Evolutionary conservation across 2,113 vertebrate species (phyloP), one percentile per base, ranked within the genome.

Genomic region (Gymnarchus niloticus): DNA sequence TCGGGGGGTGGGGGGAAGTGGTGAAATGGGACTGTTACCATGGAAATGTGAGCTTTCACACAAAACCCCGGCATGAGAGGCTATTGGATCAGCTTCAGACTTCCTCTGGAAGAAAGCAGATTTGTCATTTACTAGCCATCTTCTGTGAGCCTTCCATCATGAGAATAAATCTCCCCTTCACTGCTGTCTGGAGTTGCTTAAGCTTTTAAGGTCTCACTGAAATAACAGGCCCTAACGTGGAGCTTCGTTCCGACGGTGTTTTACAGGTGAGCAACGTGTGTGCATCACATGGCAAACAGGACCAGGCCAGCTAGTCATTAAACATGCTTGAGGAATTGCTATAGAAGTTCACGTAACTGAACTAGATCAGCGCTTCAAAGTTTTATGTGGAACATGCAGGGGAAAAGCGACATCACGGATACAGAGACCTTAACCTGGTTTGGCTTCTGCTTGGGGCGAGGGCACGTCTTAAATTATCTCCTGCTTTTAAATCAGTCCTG

Each of bases 401-500:
- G 12, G 3, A 49, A 81, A 51, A 49, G 41, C 52, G 8, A 28
- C 65, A 73, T 19, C 33, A 17, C 65, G 41, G 65, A 73, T 41
- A 73, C 65, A 4, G 65, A 80, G 49, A 56, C 81, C 49, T 54
- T 51, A 82, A n/a, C 49, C 81, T 82, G 56, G 49, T 82, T 82
- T 82, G 81, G 49, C 25, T 52, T 33, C 49, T 54, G 81, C 81
- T 25, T 56, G 51, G 28, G 81, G 81, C 49, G 56, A 82, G 81
- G 81, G 54, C 49, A 82, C 17, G 51, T 56, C 81, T 82, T 82
- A 82, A 82, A 54, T 54, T 52, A 82, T 82, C 81, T 82, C 49
- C 33, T 81, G 77, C 49, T 82, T 82, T 82, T 82, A 56, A 82
- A 82, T 82, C 81, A 82, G 23, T 69, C n/a, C n/a, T n/a, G n/a